Evolutionary conservation across 1,140 invertebrate genomes (phyloP).

Genomic region (Brachionus paranguensis): DNA sequence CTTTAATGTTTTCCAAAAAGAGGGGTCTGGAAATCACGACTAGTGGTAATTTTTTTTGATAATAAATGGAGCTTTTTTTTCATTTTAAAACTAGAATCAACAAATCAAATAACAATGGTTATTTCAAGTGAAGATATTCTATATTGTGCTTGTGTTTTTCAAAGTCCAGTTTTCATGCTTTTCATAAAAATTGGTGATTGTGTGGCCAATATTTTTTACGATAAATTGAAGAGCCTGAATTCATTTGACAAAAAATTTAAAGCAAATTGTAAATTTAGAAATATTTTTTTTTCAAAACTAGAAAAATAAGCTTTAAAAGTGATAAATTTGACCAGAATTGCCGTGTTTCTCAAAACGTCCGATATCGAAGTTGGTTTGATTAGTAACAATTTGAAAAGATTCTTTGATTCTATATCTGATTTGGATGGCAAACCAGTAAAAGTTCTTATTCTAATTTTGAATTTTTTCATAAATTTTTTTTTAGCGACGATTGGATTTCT

Average conservation of each 20-base stretch:
- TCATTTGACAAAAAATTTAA: constrained; percentile 14
- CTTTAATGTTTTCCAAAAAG: background rate
- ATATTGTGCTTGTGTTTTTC: constrained; percentile 34
- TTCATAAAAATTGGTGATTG: constrained; percentile 13
- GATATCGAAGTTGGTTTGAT: background rate
- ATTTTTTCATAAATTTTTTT: background rate
- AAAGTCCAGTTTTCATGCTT: background rate
- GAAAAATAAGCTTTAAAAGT: background rate
- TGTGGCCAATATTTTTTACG: constrained; percentile 16
- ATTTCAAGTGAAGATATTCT: constrained; percentile 17
- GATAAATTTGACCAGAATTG: constrained; percentile 4
- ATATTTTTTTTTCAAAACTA: background rate
- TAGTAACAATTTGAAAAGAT: constrained; percentile 23
- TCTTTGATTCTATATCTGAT: background rate
- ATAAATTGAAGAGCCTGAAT: background rate
- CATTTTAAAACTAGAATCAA: background rate
- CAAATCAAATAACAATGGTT: constrained; percentile 15
- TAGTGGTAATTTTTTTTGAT: background rate
- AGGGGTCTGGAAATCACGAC: background rate
- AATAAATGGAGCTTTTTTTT: background rate
- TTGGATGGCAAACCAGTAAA: background rate
- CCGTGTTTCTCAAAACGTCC: background rate
- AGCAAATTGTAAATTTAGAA: background rate
- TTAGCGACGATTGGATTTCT: constrained; percentile 16
- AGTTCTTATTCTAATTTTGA: background rate